phyloP scores from a whole-genome alignment of 2,888 invertebrate species.

The Trachelus tabidus region DNA sequence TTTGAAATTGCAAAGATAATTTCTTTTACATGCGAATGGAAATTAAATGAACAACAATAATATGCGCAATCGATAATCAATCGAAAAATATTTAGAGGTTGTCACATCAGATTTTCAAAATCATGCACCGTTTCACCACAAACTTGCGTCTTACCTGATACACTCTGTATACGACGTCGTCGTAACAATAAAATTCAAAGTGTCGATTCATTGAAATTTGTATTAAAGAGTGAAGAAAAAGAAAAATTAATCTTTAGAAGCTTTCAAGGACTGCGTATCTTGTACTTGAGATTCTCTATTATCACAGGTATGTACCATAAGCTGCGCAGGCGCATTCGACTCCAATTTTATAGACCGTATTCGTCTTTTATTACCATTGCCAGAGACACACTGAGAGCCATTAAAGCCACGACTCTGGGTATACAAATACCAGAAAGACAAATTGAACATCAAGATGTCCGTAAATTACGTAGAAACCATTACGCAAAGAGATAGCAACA shows the following conservation, averaged over 20 bases:
- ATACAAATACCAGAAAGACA: background rate
- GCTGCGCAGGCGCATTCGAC: constrained; percentile 28
- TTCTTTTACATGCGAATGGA: too few species aligned
- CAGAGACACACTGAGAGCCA: background rate
- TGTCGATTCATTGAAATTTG: background rate
- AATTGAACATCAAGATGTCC: background rate
- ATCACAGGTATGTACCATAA: background rate
- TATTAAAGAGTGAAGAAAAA: background rate
- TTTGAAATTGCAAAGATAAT: too few species aligned
- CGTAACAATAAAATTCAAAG: background rate
- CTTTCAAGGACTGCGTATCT: background rate
- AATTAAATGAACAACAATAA: too few species aligned
- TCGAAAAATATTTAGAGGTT: too few species aligned
- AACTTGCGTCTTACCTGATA: too few species aligned
- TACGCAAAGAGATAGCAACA: background rate
- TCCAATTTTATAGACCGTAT: constrained; percentile 33
- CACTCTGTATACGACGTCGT: background rate
- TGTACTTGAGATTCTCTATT: background rate
- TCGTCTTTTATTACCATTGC: constrained; percentile 21
- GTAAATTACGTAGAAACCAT: background rate
- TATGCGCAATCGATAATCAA: too few species aligned
- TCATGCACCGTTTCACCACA: too few species aligned
- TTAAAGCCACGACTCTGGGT: background rate
- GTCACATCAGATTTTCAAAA: too few species aligned
- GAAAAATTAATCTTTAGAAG: background rate